Evolutionary conservation across 2,113 vertebrate genomes (phyloP), one percentile per base, ranked within the genome.

Genomic region (Ictalurus punctatus): DNA sequence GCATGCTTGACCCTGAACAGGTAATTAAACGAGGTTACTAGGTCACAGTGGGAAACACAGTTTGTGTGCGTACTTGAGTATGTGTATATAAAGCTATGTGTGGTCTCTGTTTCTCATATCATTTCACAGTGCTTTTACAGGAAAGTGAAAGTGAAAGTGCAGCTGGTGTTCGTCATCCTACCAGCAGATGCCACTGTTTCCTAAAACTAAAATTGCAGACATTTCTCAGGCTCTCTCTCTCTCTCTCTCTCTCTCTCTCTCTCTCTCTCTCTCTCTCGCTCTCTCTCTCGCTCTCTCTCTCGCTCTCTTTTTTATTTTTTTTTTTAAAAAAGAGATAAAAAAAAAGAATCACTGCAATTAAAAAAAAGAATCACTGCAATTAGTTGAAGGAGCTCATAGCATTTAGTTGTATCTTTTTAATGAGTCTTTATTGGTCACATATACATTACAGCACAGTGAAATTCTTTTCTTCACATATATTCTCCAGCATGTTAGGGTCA

Each of bases 131-230:
- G 10, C 44, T 63, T 87, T 90, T 87, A 71, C 54, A 19, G 61
- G 85, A 90, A 91, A 91, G 84, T 58, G 89, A 91, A 91, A 91
- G 91, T 83, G 87, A 91, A 91, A 91, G 85, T 71, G 23, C 13
- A 10, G n/a, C 37, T 30, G 37, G 13, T 6, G 27, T 56, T 19
- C 16, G 0, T 5, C 37, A 10, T 25, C 19, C 0, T 8, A 14
- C 58, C 81, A 30, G 10, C 17, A 91, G 89, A 40, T 37, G 90
- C 19, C 63, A 61, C 80, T 88, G 78, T 88, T 85, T 82, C 63
- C 54, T 21, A 67, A 76, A n/a, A 14, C 19, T 14, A 21, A 30
- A 27, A 67, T 9, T n/a, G 16, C 30, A 21, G 17, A 10, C 27
- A 30, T 69, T 69, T 73, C 14, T 73, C n/a, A 16, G 1, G 16